Evolutionary conservation across 2,113 vertebrate species (phyloP).

Genomic region (Meleagris gallopavo): DNA sequence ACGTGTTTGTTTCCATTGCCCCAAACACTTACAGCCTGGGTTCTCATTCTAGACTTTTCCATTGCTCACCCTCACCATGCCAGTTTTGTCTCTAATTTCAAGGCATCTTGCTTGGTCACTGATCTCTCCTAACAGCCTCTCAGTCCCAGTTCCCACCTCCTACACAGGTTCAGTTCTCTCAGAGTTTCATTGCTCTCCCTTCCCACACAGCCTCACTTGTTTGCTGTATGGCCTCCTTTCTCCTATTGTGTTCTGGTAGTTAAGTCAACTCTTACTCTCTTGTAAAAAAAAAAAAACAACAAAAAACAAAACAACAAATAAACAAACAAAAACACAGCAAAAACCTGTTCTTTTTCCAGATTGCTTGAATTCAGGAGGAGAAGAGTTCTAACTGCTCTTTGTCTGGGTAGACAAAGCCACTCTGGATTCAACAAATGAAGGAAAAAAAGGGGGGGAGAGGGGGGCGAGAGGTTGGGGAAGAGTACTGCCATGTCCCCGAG

Average conservation of each 20-base stretch:
- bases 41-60: neutral
- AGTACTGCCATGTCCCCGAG: neutral
- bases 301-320: too few relatives aligned
- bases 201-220: neutral
- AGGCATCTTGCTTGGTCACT: neutral
- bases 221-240: neutral
- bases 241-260: neutral
- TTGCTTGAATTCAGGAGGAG: neutral
- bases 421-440: neutral
- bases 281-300: too few relatives aligned
- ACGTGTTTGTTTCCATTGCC: neutral
- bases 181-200: neutral
- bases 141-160: neutral
- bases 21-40: neutral
- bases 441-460: neutral
- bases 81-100: neutral
- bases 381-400: neutral
- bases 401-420: neutral
- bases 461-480: too few relatives aligned
- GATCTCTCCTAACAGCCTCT: neutral
- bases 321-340: too few relatives aligned
- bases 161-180: neutral
- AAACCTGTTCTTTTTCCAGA: fast-evolving
- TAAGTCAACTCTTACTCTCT: neutral
- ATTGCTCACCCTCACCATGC: neutral